phyloP scores from a whole-genome alignment of 2,113 vertebrate species.

The Cisticola juncidis region DNA sequence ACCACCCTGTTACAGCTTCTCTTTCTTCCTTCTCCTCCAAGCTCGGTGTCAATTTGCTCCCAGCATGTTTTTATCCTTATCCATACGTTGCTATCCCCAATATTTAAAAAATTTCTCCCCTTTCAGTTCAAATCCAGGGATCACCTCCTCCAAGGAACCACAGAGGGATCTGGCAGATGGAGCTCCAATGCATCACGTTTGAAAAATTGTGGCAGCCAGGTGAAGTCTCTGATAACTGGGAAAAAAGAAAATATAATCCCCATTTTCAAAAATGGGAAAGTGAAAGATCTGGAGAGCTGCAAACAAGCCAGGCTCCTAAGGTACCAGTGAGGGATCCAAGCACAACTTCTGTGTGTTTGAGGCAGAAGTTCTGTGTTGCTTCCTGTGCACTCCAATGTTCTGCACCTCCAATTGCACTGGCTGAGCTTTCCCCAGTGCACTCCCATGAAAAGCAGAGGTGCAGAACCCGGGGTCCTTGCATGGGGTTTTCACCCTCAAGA shows the following conservation, averaged over 20 bases:
- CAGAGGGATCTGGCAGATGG: background rate
- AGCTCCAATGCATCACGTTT: fast-evolving
- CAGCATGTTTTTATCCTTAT: background rate
- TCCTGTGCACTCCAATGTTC: background rate
- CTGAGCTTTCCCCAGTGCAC: background rate
- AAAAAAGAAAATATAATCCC: background rate
- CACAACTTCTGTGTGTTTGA: background rate
- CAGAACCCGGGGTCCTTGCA: background rate
- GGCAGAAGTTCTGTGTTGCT: background rate
- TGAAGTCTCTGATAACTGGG: background rate
- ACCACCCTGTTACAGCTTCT: background rate
- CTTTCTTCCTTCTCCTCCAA: background rate
- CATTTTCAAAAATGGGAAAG: background rate
- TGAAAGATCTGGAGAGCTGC: background rate
- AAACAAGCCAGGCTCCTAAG: background rate
- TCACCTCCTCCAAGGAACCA: background rate
- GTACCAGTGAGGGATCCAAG: background rate
- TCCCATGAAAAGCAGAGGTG: background rate
- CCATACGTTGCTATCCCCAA: background rate
- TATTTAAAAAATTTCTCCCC: background rate
- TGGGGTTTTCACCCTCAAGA: background rate
- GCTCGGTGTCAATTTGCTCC: fast-evolving
- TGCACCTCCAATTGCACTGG: background rate
- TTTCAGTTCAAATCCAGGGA: background rate
- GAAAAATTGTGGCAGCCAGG: background rate